Percentiles rank a stretch among this genome's conserved stretches.
Evolutionary conservation across 23 tunicate species (phyloP).

Genomic region (Ciona savignyi): DNA sequence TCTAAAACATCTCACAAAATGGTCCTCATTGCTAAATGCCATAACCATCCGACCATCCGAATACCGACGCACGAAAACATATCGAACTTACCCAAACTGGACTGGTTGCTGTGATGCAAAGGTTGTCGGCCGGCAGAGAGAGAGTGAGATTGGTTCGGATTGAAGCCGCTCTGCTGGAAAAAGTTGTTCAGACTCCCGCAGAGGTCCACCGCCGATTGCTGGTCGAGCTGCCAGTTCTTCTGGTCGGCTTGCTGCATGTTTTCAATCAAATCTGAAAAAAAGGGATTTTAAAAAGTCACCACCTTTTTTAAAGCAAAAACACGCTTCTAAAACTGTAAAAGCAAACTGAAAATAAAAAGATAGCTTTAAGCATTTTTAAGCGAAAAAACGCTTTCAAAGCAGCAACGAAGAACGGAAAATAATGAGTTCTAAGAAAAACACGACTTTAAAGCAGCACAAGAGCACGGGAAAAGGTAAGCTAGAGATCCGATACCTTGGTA

Average conservation of each 20-base stretch:
- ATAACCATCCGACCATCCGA: no score
- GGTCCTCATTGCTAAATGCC: no score
- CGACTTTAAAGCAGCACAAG: neutral
- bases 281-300: no score
- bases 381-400: no score
- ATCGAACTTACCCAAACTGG: neutral
- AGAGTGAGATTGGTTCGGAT: conserved; percentile 26
- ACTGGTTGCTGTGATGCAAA: conserved; percentile 8
- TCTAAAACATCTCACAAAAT: no score
- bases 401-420: no score
- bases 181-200: conserved; percentile 70
- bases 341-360: no score
- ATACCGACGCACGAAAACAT: no score
- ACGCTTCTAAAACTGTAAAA: no score
- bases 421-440: neutral
- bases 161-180: conserved; percentile 52
- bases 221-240: conserved; percentile 86
- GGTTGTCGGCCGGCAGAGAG: conserved; percentile 8
- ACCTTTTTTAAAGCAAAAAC: no score
- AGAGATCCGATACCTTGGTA: conserved; percentile 51
- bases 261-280: conserved; percentile 61
- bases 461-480: neutral
- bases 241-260: conserved; percentile 90
- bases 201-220: conserved; percentile 46
- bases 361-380: no score